Conservation (phyloP, 2,888 invertebrate genomes). For the Heliconius ethilla region DNA sequence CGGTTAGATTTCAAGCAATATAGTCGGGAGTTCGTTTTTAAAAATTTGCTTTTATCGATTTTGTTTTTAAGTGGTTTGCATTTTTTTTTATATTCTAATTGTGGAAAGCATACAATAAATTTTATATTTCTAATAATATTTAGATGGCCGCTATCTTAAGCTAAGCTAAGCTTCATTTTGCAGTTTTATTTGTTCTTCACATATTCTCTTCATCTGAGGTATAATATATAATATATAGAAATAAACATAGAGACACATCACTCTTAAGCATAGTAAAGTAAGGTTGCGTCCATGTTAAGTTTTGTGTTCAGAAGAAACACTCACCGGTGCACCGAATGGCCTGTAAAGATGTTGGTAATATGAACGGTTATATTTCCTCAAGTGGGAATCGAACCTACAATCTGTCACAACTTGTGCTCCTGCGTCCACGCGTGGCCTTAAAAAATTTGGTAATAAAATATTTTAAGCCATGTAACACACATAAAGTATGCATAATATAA, state of each 20-base stretch:
- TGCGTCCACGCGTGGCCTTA: not conserved
- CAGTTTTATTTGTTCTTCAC: too few species aligned
- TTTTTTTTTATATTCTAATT: not conserved
- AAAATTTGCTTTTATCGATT: not conserved
- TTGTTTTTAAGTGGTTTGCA: not conserved
- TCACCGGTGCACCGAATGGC: not conserved
- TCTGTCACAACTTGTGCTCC: not conserved
- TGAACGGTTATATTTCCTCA: not conserved
- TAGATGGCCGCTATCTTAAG: too few species aligned
- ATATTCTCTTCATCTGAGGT: too few species aligned
- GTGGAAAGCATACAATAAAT: not conserved
- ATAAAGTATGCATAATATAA: conserved; percentile 7
- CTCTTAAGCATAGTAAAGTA: not conserved
- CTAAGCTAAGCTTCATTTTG: too few species aligned
- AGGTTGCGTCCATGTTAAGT: not conserved
- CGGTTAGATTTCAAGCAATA: conserved; percentile 25
- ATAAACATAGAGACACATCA: not conserved
- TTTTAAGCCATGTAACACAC: not conserved
- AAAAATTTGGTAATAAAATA: not conserved
- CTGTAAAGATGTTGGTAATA: not conserved
- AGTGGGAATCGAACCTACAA: not conserved
- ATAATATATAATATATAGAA: too few species aligned
- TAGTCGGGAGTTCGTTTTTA: conserved; percentile 19
- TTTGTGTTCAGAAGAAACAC: not conserved
- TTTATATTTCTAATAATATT: too few species aligned